Conservation (phyloP, 2,888 invertebrate species). For the Chouioia cunea region DNA sequence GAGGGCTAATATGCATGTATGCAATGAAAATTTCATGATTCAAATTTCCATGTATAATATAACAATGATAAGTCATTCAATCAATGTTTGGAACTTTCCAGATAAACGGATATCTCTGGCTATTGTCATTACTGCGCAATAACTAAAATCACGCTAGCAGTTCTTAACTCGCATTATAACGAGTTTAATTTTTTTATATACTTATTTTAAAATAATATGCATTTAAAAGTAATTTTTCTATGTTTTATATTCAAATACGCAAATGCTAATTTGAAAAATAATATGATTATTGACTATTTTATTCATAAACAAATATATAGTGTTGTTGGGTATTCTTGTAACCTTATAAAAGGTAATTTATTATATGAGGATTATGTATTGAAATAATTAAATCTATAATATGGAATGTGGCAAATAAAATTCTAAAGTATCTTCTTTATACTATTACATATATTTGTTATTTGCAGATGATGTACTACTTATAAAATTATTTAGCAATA, state of each 20-base stretch:
- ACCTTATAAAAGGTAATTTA: slow-evolving; percentile 25
- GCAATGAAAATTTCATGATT: slow-evolving; percentile 57
- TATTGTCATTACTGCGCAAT: background rate
- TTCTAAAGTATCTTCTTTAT: slow-evolving; percentile 28
- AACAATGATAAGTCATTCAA: too few relatives aligned
- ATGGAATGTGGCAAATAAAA: too few relatives aligned
- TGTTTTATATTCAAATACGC: background rate
- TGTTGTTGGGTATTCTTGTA: slow-evolving; percentile 39
- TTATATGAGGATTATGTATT: background rate
- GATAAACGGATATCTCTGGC: too few relatives aligned
- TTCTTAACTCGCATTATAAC: background rate
- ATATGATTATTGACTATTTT: slow-evolving; percentile 37
- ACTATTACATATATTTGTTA: background rate
- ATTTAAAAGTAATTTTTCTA: background rate
- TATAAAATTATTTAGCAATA: background rate
- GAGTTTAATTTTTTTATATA: too few relatives aligned
- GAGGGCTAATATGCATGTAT: slow-evolving; percentile 59
- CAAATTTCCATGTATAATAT: slow-evolving; percentile 29
- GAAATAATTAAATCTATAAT: background rate
- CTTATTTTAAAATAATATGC: too few relatives aligned
- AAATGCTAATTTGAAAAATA: slow-evolving; percentile 12
- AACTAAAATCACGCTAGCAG: background rate
- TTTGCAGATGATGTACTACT: slow-evolving; percentile 12
- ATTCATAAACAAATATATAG: slow-evolving; percentile 23
- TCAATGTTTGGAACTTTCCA: too few relatives aligned